Evolutionary conservation across 2,888 invertebrate genomes (phyloP).

Genomic region (Limenitis camilla): DNA sequence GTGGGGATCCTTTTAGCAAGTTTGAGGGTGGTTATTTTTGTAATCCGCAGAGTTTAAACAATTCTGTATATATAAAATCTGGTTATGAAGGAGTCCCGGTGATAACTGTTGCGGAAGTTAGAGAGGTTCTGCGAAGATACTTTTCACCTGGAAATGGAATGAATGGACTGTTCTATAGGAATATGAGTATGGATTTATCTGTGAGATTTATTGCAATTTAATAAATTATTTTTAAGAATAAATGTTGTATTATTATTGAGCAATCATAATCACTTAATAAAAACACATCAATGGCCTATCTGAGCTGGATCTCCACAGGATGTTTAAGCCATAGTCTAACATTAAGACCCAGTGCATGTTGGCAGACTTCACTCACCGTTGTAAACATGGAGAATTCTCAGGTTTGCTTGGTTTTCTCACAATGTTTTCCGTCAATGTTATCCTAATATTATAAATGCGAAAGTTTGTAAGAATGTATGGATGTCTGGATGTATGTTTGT

Average conservation of each 20-base stretch:
- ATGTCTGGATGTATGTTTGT: too few relatives aligned
- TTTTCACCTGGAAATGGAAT: conserved; percentile 76
- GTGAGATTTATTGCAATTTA: conserved; percentile 51
- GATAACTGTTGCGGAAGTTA: conserved; percentile 86
- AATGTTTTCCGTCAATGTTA: too few relatives aligned
- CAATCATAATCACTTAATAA: too few relatives aligned
- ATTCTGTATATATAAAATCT: conserved; percentile 71
- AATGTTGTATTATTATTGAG: not conserved
- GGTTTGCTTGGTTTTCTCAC: too few relatives aligned
- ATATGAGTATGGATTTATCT: conserved; percentile 61
- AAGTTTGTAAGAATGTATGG: too few relatives aligned
- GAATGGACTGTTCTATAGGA: conserved; percentile 67
- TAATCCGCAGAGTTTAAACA: conserved; percentile 74
- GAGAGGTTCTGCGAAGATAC: conserved; percentile 86
- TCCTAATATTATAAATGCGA: too few relatives aligned
- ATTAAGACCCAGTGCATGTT: too few relatives aligned
- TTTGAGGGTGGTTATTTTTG: conserved; percentile 78
- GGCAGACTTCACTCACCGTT: too few relatives aligned
- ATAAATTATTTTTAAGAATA: not conserved
- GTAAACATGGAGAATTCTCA: too few relatives aligned
- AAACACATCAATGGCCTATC: too few relatives aligned
- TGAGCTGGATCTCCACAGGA: too few relatives aligned
- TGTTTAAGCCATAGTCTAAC: too few relatives aligned
- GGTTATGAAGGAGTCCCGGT: conserved; percentile 80
- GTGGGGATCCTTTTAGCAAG: conserved; percentile 81